Percentiles rank a stretch among this genome's conserved stretches.
Conservation (phyloP, 2,797 vertebrate genomes). For the Cirrhinus mrigala region DNA sequence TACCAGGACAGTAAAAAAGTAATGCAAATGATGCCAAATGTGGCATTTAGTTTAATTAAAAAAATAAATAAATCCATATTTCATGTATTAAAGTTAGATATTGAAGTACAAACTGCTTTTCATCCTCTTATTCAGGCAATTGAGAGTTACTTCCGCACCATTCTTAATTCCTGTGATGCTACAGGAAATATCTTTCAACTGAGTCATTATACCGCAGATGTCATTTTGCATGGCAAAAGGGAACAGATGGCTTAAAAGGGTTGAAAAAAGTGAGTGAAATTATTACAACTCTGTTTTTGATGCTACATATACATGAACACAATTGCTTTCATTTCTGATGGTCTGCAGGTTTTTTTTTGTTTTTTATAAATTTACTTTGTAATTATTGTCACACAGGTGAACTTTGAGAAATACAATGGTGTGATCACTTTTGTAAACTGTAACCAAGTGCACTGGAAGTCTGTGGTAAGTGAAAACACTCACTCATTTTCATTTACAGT, state of each 20-base stretch:
- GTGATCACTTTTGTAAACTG: constrained; percentile 38
- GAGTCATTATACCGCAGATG: not conserved
- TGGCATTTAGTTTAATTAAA: too few species aligned
- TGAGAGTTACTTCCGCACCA: not conserved
- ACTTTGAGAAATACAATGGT: constrained; percentile 44
- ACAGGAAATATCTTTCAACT: not conserved
- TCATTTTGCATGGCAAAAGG: constrained; percentile 10
- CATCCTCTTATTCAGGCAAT: not conserved
- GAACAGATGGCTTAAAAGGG: not conserved
- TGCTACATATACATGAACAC: not conserved
- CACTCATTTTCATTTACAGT: not conserved
- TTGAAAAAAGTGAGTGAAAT: not conserved
- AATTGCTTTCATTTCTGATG: not conserved
- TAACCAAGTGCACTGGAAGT: constrained; percentile 45
- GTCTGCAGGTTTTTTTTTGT: too few species aligned
- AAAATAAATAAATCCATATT: too few species aligned
- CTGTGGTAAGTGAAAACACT: constrained; percentile 37
- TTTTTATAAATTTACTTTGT: not conserved
- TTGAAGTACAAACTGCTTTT: not conserved
- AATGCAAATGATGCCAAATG: not conserved
- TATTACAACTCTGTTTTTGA: too few species aligned
- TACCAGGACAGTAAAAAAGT: not conserved
- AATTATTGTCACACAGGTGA: constrained; percentile 24
- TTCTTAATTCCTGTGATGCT: not conserved
- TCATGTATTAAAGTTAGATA: too few species aligned